Conservation (phyloP, 37 sponge, comb jelly and placozoan genomes). For the Bolinopsis microptera region DNA sequence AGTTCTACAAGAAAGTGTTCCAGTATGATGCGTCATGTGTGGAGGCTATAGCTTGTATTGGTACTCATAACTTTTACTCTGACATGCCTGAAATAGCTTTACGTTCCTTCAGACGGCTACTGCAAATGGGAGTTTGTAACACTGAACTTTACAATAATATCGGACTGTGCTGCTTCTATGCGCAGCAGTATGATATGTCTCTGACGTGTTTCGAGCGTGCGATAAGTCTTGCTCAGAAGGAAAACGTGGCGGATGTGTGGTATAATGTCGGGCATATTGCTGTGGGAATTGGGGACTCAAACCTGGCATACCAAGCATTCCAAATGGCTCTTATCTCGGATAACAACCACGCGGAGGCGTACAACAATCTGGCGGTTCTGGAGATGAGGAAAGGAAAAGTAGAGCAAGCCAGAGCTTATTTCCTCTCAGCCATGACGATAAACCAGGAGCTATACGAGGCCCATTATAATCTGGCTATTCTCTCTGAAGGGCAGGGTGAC, state of each 20-base stretch:
- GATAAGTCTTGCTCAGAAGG: constrained; percentile 81
- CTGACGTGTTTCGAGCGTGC: constrained; percentile 88
- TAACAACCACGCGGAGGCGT: constrained; percentile 92
- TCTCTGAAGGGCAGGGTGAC: constrained; percentile 82
- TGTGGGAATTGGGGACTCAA: constrained; percentile 83
- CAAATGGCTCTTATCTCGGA: constrained; percentile 85
- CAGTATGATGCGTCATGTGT: constrained; percentile 82
- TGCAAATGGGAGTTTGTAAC: constrained; percentile 95
- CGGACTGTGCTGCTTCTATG: constrained; percentile 95
- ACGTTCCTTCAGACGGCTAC: constrained; percentile 82
- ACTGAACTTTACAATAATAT: constrained; percentile 94
- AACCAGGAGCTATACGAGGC: constrained; percentile 90
- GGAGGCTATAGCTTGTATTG: constrained; percentile 95
- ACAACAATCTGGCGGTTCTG: constrained; percentile 95
- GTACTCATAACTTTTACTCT: constrained; percentile 93
- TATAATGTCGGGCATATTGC: constrained; percentile 97
- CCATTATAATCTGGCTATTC: constrained; percentile 83
- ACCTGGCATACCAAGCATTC: constrained; percentile 88
- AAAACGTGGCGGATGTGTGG: constrained; percentile 89
- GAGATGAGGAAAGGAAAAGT: constrained; percentile 81
- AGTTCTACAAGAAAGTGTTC: constrained; percentile 86
- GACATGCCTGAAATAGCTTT: constrained; percentile 98
- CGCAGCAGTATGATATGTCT: constrained; percentile 96
- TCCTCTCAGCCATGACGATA: constrained; percentile 74
- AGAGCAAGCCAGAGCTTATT: constrained; percentile 90